These are phyloP conservation scores for Nemotelus nigrinus DNA, from an alignment of 2,888 invertebrate genomes.

Conservation along the genomic window DNA sequence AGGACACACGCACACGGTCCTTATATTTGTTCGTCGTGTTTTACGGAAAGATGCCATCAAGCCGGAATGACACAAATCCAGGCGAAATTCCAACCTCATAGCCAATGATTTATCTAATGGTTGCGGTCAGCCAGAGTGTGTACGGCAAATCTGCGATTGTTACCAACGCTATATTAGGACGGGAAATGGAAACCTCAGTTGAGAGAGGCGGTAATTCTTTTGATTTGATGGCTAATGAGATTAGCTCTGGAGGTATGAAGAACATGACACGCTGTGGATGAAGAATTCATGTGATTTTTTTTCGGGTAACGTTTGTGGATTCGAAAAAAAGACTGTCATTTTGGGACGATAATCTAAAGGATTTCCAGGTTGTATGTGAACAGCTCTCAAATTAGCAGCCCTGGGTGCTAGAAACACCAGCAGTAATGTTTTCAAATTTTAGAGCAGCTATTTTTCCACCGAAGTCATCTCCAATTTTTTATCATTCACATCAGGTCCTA, in stretches of 20 bases:
- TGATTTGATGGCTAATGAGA: slow-evolving; percentile 24
- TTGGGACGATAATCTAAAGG: no score
- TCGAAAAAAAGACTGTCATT: no score
- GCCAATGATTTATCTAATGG: slow-evolving; percentile 39
- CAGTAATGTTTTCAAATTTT: no score
- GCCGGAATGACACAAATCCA: slow-evolving; percentile 37
- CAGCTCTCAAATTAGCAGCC: no score
- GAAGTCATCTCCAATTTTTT: no score
- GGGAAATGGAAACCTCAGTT: neutral
- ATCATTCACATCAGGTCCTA: no score
- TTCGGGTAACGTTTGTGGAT: no score
- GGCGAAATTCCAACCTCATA: slow-evolving; percentile 28
- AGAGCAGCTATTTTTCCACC: no score
- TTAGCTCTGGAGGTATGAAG: slow-evolving; percentile 7
- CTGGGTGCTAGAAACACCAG: no score
- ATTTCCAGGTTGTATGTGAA: no score
- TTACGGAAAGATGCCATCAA: slow-evolving; percentile 30
- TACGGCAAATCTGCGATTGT: slow-evolving; percentile 35
- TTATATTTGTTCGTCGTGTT: slow-evolving; percentile 28
- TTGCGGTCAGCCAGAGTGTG: slow-evolving; percentile 25
- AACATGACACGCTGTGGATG: no score
- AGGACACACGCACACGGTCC: neutral
- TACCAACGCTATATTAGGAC: slow-evolving; percentile 30
- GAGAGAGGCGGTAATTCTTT: neutral
- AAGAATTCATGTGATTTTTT: no score